These are phyloP conservation scores for Procavia capensis DNA, from an alignment of 2,113 vertebrate genomes.

Conservation along the genomic window DNA sequence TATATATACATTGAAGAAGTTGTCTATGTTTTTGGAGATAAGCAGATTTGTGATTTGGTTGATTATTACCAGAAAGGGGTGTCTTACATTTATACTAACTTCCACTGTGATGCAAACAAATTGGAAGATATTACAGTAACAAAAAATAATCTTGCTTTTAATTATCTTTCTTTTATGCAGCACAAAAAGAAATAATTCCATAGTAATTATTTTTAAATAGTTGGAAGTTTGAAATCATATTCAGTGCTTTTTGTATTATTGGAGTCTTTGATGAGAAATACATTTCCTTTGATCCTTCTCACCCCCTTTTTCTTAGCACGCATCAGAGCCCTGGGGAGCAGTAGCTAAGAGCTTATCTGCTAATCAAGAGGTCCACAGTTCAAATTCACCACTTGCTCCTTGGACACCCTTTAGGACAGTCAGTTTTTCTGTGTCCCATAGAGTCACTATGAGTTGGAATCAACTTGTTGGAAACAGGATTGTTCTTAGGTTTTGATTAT, in stretches of 20 bases:
- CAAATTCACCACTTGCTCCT: too few relatives aligned
- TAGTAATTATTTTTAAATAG: slow-evolving; percentile 3
- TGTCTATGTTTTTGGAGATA: neutral
- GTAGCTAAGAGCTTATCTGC: too few relatives aligned
- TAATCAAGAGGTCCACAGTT: too few relatives aligned
- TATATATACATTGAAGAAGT: neutral
- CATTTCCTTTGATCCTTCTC: neutral
- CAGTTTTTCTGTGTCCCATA: too few relatives aligned
- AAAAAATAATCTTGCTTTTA: neutral
- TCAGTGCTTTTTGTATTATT: neutral
- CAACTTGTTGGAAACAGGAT: too few relatives aligned
- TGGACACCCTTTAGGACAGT: too few relatives aligned
- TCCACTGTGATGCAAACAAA: slow-evolving; percentile 13
- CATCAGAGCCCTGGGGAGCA: too few relatives aligned
- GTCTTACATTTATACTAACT: neutral
- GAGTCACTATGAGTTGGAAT: too few relatives aligned
- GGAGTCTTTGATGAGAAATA: neutral
- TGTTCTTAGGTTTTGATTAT: neutral
- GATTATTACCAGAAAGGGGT: slow-evolving; percentile 36
- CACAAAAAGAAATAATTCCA: neutral
- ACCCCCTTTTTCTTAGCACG: neutral
- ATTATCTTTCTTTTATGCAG: neutral
- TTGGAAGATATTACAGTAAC: neutral
- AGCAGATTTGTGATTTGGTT: slow-evolving; percentile 20
- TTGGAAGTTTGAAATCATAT: neutral